Evolutionary conservation across 2,113 vertebrate species (phyloP).

Genomic region (Mionectes macconnelli): DNA sequence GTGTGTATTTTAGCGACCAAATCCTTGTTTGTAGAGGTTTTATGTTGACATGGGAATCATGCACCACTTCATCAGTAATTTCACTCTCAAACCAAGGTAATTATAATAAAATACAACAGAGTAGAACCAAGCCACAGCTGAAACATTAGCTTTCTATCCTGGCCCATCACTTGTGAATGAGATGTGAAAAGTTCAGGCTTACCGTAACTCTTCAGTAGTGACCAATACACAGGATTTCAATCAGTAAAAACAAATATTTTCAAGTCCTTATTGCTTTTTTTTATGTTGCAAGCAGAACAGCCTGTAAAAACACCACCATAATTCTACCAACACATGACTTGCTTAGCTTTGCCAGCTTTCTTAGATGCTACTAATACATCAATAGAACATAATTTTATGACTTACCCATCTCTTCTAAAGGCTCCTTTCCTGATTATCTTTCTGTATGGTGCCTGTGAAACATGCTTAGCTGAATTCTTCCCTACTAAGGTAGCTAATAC

Average conservation of each 20-base stretch:
- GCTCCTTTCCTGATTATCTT: not conserved
- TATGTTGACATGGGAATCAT: constrained; percentile 65
- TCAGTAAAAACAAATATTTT: not conserved
- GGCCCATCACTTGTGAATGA: constrained; percentile 45
- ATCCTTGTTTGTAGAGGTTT: constrained; percentile 65
- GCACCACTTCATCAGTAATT: constrained; percentile 70
- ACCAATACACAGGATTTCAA: not conserved
- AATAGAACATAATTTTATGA: not conserved
- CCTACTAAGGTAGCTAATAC: not conserved
- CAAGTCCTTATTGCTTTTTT: not conserved
- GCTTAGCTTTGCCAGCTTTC: not conserved
- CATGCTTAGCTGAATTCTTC: not conserved
- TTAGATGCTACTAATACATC: not conserved
- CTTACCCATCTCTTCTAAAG: not conserved
- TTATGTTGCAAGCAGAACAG: not conserved
- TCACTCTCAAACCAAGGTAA: constrained; percentile 51
- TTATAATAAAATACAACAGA: constrained; percentile 67
- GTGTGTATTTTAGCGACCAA: constrained; percentile 64
- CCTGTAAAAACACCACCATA: not conserved
- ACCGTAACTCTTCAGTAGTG: not conserved
- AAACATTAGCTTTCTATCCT: constrained; percentile 42
- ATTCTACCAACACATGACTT: not conserved
- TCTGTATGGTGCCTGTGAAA: not conserved
- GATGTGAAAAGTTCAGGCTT: constrained; percentile 64
- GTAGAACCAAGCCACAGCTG: constrained; percentile 63